Conservation (phyloP, 2,888 invertebrate genomes). For the Sinhomidia bicolor region DNA sequence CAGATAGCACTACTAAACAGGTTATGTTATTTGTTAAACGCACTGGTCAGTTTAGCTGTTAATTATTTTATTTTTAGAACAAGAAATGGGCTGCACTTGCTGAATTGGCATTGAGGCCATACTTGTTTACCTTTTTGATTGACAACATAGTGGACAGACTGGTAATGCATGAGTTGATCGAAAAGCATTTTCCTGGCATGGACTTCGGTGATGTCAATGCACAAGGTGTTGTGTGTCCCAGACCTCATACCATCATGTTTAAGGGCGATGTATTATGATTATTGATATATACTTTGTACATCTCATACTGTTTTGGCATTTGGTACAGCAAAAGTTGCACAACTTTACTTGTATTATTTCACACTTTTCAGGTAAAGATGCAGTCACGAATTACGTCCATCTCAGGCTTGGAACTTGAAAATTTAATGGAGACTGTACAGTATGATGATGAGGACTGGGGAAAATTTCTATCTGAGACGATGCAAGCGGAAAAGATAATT, state of each 20-base stretch:
- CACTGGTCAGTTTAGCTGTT: too few species aligned
- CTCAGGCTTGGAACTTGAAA: conserved; percentile 46
- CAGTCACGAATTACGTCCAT: conserved; percentile 34
- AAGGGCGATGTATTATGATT: conserved; percentile 4
- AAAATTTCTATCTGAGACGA: conserved; percentile 27
- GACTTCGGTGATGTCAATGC: background rate
- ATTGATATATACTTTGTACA: too few species aligned
- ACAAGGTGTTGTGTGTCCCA: conserved; percentile 33
- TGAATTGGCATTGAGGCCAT: conserved; percentile 53
- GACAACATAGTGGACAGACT: conserved; percentile 58
- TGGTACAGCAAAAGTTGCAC: too few species aligned
- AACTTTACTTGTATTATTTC: too few species aligned
- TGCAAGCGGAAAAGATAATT: conserved; percentile 47
- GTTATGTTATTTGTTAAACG: too few species aligned
- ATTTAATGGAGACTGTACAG: conserved; percentile 41
- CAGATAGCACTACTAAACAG: too few species aligned
- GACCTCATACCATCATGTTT: background rate
- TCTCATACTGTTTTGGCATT: too few species aligned
- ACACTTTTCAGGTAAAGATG: conserved; percentile 7
- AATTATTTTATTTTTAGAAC: background rate
- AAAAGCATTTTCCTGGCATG: conserved; percentile 29
- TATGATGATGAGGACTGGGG: conserved; percentile 42
- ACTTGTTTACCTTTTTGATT: conserved; percentile 51
- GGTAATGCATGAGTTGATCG: conserved; percentile 51
- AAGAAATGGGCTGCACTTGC: conserved; percentile 43